Conservation (phyloP, 1,140 invertebrate genomes). For the Orussus abietinus region DNA sequence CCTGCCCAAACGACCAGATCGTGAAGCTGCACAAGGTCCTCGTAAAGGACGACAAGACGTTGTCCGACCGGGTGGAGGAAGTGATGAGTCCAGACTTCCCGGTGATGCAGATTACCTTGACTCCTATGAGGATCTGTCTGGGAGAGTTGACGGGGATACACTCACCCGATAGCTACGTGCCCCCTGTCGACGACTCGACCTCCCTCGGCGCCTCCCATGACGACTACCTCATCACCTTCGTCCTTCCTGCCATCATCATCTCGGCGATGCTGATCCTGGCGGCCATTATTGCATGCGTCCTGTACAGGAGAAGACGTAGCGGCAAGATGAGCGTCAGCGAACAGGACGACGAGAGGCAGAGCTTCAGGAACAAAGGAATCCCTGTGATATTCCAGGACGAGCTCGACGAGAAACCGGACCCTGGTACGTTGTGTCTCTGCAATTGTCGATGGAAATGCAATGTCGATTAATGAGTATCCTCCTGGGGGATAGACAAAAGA, state of each 20-base stretch:
- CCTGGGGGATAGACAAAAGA: too few relatives aligned
- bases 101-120: conserved; percentile 68
- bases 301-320: conserved; percentile 78
- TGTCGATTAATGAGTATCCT: too few relatives aligned
- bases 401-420: conserved; percentile 83
- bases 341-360: conserved; percentile 74
- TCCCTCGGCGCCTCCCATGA: conserved; percentile 56
- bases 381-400: conserved; percentile 95
- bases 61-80: conserved; percentile 63
- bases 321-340: conserved; percentile 74
- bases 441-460: too few relatives aligned
- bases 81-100: conserved; percentile 76
- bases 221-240: conserved; percentile 85
- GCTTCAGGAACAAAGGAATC: conserved; percentile 84
- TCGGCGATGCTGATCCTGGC: conserved; percentile 84
- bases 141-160: conserved; percentile 56
- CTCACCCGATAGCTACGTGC: conserved; percentile 41
- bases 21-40: conserved; percentile 65
- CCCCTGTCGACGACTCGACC: conserved; percentile 52
- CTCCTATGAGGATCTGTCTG: conserved; percentile 69
- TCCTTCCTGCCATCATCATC: conserved; percentile 86
- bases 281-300: conserved; percentile 79
- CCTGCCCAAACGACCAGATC: conserved; percentile 76
- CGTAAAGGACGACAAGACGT: conserved; percentile 59
- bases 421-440: too few relatives aligned